Base-by-base conservation (phyloP, 2,113 vertebrate genomes). In the Xiphophorus couchianus region DNA sequence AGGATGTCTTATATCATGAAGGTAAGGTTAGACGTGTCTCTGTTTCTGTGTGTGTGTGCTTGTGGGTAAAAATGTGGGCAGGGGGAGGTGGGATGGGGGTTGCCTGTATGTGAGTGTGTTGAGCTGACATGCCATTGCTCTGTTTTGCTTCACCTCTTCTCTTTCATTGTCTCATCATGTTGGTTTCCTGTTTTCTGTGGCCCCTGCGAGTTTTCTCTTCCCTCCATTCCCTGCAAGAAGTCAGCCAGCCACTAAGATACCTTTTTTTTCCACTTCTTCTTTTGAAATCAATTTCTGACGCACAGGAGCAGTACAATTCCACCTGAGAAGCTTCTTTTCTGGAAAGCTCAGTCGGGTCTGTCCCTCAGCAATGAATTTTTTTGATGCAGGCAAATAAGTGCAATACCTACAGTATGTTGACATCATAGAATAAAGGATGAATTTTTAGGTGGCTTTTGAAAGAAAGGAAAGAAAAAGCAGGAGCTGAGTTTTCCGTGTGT, bases 1-100 rank as follows among this genome's bases (percentile, higher is more conserved):
- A 98, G 98, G 97, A 98, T 99, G 96, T 99, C 98, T 98, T 99
- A 97, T 98, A 98, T 99, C 94, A 96, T 98, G 93, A 99, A 99
- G 98, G 97, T 99, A 99, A 99, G 98, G 95, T 93, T 96, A 96
- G 96, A 94, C 72, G 78, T 74, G 68, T 73, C 42, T 76, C 29
- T 89, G 73, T 87, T 65, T 84, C 58, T 90, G 0, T 81, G 29
- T 92, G 86, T 87, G 84, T 93, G 91, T 81, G 87, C 91, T 86
- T 93, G 82, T 74, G 86, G 77, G 72, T 73, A 71, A 83, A 76
- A 78, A 90, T 85, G 77, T 80, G 79, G 69, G 74, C 31, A 48
- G 58, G 76, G 39, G 83, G 71, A 75, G 81, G 70, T 80, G 81
- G 75, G 58, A 83, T 74, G 69, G 88, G 51, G 81, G 82, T 86